These are phyloP conservation scores for Oxyruncus cristatus DNA, from an alignment of 2,113 vertebrate species.

Conservation along the genomic window DNA sequence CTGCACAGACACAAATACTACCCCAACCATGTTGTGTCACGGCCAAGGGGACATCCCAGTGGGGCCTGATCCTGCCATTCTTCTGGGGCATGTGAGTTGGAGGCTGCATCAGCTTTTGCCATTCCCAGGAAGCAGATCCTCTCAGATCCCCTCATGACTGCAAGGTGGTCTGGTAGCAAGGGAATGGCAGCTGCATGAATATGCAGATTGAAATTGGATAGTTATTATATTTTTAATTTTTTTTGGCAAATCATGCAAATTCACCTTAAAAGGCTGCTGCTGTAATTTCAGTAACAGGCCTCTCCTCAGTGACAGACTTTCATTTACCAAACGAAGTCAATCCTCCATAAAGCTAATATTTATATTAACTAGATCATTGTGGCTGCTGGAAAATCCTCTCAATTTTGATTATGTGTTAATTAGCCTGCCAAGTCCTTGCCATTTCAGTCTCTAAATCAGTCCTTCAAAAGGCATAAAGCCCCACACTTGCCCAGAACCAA, in stretches of 20 bases:
- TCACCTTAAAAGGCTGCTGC: constrained; percentile 5
- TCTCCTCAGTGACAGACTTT: constrained; percentile 2
- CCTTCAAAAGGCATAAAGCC: not conserved
- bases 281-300: not conserved
- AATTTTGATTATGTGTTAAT: constrained; percentile 70
- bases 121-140: not conserved
- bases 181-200: not conserved
- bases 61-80: not conserved
- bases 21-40: not conserved
- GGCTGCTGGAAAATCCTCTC: constrained; percentile 49
- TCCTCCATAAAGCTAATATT: constrained; percentile 9
- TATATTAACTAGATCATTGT: constrained; percentile 39
- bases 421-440: constrained; percentile 56
- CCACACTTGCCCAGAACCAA: constrained; percentile 18
- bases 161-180: not conserved
- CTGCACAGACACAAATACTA: not conserved
- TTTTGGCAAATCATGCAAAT: constrained; percentile 25
- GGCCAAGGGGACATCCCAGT: not conserved
- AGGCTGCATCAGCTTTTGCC: not conserved
- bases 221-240: not conserved
- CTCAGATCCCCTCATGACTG: not conserved
- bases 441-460: constrained; percentile 64
- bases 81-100: not conserved
- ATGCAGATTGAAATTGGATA: constrained; percentile 10
- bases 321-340: constrained; percentile 30